Conservation (phyloP, 2,888 invertebrate species). For the Entomobrya proxima region DNA sequence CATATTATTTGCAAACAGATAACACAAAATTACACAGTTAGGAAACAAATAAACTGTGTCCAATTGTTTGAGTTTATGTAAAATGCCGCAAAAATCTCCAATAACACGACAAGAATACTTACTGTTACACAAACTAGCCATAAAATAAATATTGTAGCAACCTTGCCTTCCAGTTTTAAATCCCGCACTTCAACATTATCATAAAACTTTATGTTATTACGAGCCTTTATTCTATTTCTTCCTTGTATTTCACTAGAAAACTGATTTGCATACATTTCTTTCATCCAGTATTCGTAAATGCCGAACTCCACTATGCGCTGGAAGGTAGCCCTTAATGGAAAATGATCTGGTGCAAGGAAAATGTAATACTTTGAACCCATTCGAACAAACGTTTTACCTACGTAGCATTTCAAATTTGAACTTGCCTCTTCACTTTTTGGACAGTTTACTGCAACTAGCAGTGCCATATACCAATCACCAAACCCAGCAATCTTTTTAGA, state of each 20-base stretch:
- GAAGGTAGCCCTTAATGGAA: neutral
- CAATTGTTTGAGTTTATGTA: no score
- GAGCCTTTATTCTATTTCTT: neutral
- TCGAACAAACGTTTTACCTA: neutral
- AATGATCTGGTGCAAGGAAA: neutral
- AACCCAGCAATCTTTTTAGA: neutral
- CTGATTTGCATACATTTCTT: neutral
- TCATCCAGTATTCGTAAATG: neutral
- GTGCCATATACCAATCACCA: neutral
- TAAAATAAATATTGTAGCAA: neutral
- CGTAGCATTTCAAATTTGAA: neutral
- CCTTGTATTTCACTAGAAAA: neutral
- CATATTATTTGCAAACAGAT: no score
- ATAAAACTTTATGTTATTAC: neutral
- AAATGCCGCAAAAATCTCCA: no score
- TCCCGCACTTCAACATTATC: neutral
- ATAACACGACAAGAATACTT: no score
- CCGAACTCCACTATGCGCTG: neutral
- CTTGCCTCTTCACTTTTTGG: neutral
- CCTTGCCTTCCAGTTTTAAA: neutral
- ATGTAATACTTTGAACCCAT: neutral
- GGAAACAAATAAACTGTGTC: no score
- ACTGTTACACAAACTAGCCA: neutral
- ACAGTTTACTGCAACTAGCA: neutral
- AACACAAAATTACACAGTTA: no score